Base-by-base conservation (phyloP, 2,888 invertebrate species). In the Acrocyrtus sp. region DNA sequence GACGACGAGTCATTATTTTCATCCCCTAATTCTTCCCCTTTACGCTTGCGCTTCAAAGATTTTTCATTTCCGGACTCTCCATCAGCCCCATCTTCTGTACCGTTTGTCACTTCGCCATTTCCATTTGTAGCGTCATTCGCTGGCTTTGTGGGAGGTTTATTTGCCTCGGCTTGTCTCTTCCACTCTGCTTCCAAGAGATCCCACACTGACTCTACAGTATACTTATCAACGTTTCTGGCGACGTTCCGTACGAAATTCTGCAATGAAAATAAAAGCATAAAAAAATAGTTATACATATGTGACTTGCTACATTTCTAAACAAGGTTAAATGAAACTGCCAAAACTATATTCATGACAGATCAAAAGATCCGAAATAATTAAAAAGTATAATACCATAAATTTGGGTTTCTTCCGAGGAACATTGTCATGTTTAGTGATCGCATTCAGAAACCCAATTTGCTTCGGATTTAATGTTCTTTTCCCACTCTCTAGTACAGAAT, bases 351-450 rank as follows among this genome's bases (percentile, higher is more conserved):
- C n/a, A n/a, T n/a, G n/a, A n/a, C n/a, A n/a, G n/a, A n/a, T n/a
- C n/a, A n/a, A n/a, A n/a, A n/a, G n/a, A n/a, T n/a, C n/a, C n/a
- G n/a, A n/a, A 10, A 43, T 74, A 74, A n/a, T n/a, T n/a, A n/a
- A n/a, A n/a, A n/a, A n/a, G n/a, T n/a, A n/a, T n/a, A n/a, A n/a
- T 79, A 85, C 85, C 83, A 84, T 81, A 81, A 95, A 96, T 83
- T 94, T 95, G 0, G 88, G 87, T 84, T 92, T 92, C 84, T 95
- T 96, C 22, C 94, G 87, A 3, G 96, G 96, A 79, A 95, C 91
- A 83, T 96, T 96, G 45, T 90, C 90, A 82, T 89, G 88, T 60
- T 87, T 88, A 61, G 90, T 89, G 56, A 95, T 87, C 3, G 86
- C 87, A 78, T 91, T 88, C 43, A 95, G 87, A 41, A 93, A 86